Base-by-base conservation (phyloP, 1,140 invertebrate genomes). In the Xylocopa sonorina region DNA sequence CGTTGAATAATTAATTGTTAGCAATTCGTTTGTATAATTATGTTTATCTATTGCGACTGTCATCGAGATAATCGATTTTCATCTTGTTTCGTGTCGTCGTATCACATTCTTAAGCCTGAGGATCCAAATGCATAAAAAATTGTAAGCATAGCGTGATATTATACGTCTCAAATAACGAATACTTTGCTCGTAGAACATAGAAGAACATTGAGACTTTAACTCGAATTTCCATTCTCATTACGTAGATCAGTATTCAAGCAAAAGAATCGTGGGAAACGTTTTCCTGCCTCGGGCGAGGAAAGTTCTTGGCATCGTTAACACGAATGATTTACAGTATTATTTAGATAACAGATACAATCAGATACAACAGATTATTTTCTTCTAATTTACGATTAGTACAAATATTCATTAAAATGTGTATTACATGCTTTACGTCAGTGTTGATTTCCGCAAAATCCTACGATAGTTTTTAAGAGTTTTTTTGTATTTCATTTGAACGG, bases 1-100 rank as follows among this genome's bases (percentile, higher is more conserved):
- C 68, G 58, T 72, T 71, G 32, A 77, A 81, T 29, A 51, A 78
- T 73, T 43, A 18, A 74, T 82, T 78, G 58, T 62, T 41, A 62
- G n/a, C 43, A 14, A 71, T 71, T 60, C 12, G 32, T 50, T 68
- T 48, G 27, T 46, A 24, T 60, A 55, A 50, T 77, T 77, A 41
- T 55, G 66, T 71, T 77, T 46, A 16, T 32, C 21, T 41, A 64
- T 41, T 41, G 48, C 24, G 21, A 74, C 21, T 34, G 46, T 53
- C 55, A 60, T 77, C 75, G 53, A 60, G 51, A 78, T 50, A 68
- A 43, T 41, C 43, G 21, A 29, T 60, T 50, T 16, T 29, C 34
- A 38, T 29, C 27, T 78, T 71, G 67, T 78, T 78, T 51, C 66
- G 46, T 48, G 55, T 71, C 57, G 12, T 14, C 12, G 6, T 60